These are phyloP conservation scores for Muscicapa striata DNA, from an alignment of 2,797 vertebrate species.

Conservation along the genomic window DNA sequence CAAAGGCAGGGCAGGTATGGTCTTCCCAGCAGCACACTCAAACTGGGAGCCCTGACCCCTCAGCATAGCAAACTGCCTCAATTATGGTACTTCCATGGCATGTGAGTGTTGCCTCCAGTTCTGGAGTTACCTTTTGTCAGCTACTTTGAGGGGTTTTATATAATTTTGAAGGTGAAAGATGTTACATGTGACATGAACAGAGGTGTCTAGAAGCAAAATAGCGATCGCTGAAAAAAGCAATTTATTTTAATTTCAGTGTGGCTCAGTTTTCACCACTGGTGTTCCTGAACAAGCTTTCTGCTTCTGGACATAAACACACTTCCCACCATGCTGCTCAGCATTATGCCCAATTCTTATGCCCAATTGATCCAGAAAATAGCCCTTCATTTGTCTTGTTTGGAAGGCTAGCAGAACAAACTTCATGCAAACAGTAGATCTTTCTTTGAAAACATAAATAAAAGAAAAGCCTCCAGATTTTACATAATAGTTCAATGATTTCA, in stretches of 20 bases:
- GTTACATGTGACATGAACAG: not conserved
- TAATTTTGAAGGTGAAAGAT: not conserved
- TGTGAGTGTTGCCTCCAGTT: not conserved
- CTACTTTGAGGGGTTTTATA: accelerated
- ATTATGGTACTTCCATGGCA: not conserved
- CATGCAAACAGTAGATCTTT: not conserved
- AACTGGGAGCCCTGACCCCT: not conserved
- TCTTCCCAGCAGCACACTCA: not conserved
- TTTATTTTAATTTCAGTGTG: not conserved
- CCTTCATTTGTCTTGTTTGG: not conserved
- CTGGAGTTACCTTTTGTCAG: not conserved
- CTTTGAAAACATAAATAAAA: constrained; percentile 11
- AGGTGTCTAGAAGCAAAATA: not conserved
- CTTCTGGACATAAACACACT: not conserved
- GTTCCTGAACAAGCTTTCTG: not conserved
- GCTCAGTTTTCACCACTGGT: not conserved
- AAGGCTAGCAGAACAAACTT: not conserved
- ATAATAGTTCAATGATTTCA: not conserved
- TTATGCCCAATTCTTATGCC: not conserved
- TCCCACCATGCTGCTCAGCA: not conserved
- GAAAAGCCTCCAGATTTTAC: not conserved
- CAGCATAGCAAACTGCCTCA: not conserved
- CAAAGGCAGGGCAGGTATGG: not conserved
- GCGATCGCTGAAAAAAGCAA: accelerated
- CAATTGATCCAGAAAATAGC: not conserved